These are phyloP conservation scores for Atherinosoma microstoma DNA, from an alignment of 2,797 vertebrate genomes.

Conservation along the genomic window DNA sequence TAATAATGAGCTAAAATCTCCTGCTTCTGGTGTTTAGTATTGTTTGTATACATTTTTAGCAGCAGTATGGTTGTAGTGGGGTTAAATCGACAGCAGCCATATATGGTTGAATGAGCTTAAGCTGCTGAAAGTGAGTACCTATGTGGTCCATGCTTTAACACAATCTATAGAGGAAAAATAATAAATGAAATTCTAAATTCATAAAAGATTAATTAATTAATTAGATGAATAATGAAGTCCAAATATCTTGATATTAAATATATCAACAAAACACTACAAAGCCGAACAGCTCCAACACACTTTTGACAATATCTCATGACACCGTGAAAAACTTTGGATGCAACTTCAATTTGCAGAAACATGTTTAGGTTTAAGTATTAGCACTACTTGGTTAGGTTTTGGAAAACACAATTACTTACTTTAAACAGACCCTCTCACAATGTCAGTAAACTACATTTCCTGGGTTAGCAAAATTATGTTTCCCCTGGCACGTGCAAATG, in stretches of 20 bases:
- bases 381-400: background rate
- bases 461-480: too few species aligned
- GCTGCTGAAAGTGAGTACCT: slow-evolving; percentile 19
- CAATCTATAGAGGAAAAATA: background rate
- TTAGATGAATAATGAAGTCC: too few species aligned
- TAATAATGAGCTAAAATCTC: slow-evolving; percentile 29
- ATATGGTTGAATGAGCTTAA: slow-evolving; percentile 16
- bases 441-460: too few species aligned
- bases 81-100: slow-evolving; percentile 24
- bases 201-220: too few species aligned
- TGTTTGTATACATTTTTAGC: slow-evolving; percentile 11
- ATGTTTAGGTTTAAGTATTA: background rate
- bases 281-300: too few species aligned
- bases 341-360: background rate
- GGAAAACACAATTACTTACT: background rate
- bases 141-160: background rate
- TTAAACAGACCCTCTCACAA: too few species aligned
- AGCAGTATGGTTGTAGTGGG: background rate
- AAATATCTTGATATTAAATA: too few species aligned
- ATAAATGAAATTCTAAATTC: background rate
- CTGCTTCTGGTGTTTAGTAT: slow-evolving; percentile 11
- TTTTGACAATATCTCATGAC: too few species aligned
- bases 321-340: background rate
- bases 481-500: background rate
- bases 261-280: background rate